These are phyloP conservation scores for Nesogale talazaci DNA, from an alignment of 2,113 vertebrate species.

Conservation along the genomic window DNA sequence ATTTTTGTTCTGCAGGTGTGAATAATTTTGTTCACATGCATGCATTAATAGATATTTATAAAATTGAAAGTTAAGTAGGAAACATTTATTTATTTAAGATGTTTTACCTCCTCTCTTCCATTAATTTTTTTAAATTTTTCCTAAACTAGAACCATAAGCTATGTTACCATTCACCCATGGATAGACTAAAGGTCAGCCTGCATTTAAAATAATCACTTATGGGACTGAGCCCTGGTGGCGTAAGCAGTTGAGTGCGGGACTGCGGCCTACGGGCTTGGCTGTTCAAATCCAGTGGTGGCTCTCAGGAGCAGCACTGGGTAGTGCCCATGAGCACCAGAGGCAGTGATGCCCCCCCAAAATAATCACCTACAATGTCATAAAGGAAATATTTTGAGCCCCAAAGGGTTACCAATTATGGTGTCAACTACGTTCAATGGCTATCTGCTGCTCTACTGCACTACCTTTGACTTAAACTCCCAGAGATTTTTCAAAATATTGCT, in stretches of 20 bases:
- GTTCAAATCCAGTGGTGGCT: too few species aligned
- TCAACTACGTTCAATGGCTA: background rate
- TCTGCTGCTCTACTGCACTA: background rate
- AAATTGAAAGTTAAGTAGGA: too few species aligned
- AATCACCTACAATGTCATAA: background rate
- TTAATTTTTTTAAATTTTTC: background rate
- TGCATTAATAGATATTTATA: too few species aligned
- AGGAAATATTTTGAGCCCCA: conserved; percentile 40
- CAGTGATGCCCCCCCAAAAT: too few species aligned
- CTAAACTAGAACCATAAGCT: background rate
- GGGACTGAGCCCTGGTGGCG: too few species aligned
- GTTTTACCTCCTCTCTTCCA: background rate
- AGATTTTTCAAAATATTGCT: conserved; percentile 37
- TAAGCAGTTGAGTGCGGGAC: too few species aligned
- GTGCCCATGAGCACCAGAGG: too few species aligned
- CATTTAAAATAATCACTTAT: conserved; percentile 53
- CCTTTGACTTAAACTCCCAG: conserved; percentile 3
- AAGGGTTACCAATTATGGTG: background rate
- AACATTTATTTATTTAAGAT: background rate
- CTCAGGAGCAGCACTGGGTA: too few species aligned
- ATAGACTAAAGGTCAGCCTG: background rate
- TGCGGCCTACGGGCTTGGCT: too few species aligned
- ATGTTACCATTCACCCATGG: background rate
- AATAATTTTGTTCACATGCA: too few species aligned
- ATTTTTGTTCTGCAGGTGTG: too few species aligned